These are phyloP conservation scores for Macrochelys suwanniensis DNA, from an alignment of 2,797 vertebrate genomes.

Conservation along the genomic window DNA sequence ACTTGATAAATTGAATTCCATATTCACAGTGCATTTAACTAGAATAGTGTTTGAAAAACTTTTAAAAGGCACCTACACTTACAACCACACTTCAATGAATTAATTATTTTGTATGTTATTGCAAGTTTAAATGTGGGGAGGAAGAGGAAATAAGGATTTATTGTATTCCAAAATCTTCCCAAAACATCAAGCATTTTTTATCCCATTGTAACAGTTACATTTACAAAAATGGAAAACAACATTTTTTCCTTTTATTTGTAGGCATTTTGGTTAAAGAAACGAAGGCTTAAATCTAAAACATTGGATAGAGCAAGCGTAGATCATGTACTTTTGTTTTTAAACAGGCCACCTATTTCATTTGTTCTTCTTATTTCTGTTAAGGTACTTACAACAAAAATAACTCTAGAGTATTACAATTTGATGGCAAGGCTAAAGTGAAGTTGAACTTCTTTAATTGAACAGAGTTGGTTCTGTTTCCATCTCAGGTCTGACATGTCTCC, in stretches of 20 bases:
- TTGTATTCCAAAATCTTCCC: not conserved
- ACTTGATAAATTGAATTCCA: slow-evolving; percentile 75
- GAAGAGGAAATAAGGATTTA: not conserved
- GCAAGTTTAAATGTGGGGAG: slow-evolving; percentile 35
- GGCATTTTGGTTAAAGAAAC: not conserved
- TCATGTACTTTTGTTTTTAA: not conserved
- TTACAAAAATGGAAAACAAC: not conserved
- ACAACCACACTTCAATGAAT: too few species aligned
- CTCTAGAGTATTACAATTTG: not conserved
- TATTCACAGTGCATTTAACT: slow-evolving; percentile 74
- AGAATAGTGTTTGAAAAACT: slow-evolving; percentile 75
- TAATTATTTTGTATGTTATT: not conserved
- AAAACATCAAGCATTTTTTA: not conserved
- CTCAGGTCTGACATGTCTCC: not conserved
- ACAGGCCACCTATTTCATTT: not conserved
- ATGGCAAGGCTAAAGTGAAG: not conserved
- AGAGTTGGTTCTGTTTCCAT: not conserved
- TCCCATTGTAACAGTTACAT: not conserved
- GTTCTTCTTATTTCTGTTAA: not conserved
- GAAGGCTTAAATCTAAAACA: not conserved
- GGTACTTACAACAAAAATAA: not conserved
- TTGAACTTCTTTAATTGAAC: not conserved
- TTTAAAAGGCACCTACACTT: slow-evolving; percentile 63
- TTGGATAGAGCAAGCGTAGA: not conserved
- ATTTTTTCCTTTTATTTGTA: not conserved